phyloP scores from a whole-genome alignment of 2,113 vertebrate species.

The Sitta europaea region DNA sequence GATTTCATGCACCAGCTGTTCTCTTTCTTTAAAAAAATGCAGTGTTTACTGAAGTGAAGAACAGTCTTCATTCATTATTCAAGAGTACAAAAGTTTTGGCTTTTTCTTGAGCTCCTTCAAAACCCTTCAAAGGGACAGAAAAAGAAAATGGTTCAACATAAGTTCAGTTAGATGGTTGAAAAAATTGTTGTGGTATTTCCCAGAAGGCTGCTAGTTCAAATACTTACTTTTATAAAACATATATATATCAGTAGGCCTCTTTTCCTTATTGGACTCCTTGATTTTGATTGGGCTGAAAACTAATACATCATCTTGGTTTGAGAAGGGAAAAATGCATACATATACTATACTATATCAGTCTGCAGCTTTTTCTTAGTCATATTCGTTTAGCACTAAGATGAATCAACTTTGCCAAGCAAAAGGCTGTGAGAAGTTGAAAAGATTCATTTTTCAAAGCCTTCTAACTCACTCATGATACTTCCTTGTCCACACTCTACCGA shows the following conservation, averaged over 20 bases:
- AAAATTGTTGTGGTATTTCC: neutral
- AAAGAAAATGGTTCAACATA: constrained; percentile 33
- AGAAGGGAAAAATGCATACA: neutral
- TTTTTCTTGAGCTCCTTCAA: constrained; percentile 33
- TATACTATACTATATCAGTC: neutral
- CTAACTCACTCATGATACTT: neutral
- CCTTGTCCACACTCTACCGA: neutral
- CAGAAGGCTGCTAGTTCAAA: constrained; percentile 2
- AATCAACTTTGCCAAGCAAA: neutral
- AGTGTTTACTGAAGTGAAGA: constrained; percentile 58
- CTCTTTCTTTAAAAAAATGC: constrained; percentile 49
- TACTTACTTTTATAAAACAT: neutral
- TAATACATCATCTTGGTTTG: neutral
- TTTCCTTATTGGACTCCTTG: neutral
- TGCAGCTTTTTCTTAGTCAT: neutral
- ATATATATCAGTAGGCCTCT: neutral
- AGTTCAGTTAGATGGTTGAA: constrained; percentile 46
- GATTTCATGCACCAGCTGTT: constrained; percentile 70
- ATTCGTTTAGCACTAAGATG: neutral
- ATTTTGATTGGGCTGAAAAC: neutral
- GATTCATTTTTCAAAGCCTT: neutral
- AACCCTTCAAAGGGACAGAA: constrained; percentile 39
- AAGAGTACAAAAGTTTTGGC: constrained; percentile 42
- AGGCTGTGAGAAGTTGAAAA: neutral
- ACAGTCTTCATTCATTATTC: constrained; percentile 60